Percentiles rank a stretch among this genome's conserved stretches.
phyloP scores from a whole-genome alignment of 2,888 invertebrate genomes.

The Hedychridium roseum region DNA sequence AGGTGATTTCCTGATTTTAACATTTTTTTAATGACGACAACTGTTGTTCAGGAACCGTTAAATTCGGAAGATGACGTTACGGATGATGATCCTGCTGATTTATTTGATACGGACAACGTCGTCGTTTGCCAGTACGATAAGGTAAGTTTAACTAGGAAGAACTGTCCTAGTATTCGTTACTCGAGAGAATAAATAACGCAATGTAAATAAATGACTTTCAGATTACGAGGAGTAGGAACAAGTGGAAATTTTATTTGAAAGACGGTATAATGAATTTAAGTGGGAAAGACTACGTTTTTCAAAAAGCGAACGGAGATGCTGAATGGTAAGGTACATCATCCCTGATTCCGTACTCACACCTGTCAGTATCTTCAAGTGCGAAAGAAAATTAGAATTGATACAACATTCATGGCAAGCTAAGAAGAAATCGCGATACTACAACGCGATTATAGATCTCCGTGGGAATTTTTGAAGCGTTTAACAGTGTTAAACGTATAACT shows the following conservation, averaged over 20 bases:
- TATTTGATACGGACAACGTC: slow-evolving; percentile 99
- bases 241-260: slow-evolving; percentile 99
- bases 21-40: neutral
- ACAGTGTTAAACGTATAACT: too few species aligned
- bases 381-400: neutral
- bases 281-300: slow-evolving; percentile 98
- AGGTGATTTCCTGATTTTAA: neutral
- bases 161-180: too few species aligned
- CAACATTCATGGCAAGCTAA: too few species aligned
- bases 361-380: neutral
- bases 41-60: slow-evolving; percentile 78
- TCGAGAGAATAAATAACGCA: too few species aligned
- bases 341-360: too few species aligned
- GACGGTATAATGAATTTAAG: slow-evolving; percentile 99
- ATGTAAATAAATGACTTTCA: too few species aligned
- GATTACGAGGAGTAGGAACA: slow-evolving; percentile 97
- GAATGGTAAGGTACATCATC: slow-evolving; percentile 94
- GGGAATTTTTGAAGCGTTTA: too few species aligned
- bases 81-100: slow-evolving; percentile 91
- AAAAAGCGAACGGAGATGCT: slow-evolving; percentile 98
- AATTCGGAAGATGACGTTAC: slow-evolving; percentile 98
- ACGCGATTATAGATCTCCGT: too few species aligned
- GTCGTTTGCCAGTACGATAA: slow-evolving; percentile 99
- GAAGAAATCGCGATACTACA: too few species aligned
- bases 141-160: too few species aligned